Evolutionary conservation across 2,888 invertebrate genomes (phyloP).

Genomic region (Epistrophe grossulariae): DNA sequence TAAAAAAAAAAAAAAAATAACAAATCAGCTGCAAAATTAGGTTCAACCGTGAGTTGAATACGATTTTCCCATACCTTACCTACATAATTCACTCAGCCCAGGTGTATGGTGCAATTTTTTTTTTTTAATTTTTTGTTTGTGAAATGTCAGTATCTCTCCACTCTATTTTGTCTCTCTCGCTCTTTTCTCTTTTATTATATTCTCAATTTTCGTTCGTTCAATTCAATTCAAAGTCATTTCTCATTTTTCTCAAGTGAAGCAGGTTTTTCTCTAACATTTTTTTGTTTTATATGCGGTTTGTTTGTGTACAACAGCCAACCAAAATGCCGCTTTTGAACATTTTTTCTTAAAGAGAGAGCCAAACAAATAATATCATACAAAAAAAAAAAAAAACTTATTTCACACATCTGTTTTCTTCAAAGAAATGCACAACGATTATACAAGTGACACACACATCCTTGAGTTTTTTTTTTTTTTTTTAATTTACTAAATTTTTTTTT

Average conservation of each 20-base stretch:
- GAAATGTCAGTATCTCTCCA: constrained; percentile 47
- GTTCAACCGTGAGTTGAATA: constrained; percentile 37
- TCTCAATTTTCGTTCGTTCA: background rate
- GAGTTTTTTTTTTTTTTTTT: constrained; percentile 13
- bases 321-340: constrained; percentile 17
- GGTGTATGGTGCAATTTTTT: constrained; percentile 14
- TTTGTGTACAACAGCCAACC: background rate
- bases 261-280: constrained; percentile 37
- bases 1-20: constrained; percentile 1
- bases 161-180: constrained; percentile 20
- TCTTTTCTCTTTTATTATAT: constrained; percentile 9
- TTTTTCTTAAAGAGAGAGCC: background rate
- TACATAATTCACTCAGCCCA: constrained; percentile 24
- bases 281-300: constrained; percentile 5
- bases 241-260: constrained; percentile 39
- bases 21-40: constrained; percentile 53
- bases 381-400: too few species aligned
- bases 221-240: background rate
- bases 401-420: constrained; percentile 24
- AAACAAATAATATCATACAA: background rate
- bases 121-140: background rate
- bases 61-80: constrained; percentile 10
- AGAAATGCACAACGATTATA: background rate
- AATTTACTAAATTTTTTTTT: constrained; percentile 34
- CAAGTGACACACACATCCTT: constrained; percentile 53